These are phyloP conservation scores for Eristalis arbustorum DNA, from an alignment of 2,888 invertebrate species.

Conservation along the genomic window DNA sequence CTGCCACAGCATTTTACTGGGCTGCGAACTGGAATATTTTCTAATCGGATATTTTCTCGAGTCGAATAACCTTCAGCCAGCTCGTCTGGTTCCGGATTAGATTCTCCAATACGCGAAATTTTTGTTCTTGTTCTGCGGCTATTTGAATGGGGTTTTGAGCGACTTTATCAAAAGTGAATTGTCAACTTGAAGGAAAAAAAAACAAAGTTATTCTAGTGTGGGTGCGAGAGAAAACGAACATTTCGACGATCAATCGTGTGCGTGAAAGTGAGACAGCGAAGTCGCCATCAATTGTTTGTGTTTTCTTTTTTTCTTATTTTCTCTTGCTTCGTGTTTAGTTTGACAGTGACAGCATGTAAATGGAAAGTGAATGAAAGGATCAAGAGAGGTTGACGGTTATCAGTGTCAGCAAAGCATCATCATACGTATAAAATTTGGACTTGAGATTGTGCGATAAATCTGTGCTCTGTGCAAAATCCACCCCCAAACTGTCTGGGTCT, in stretches of 20 bases:
- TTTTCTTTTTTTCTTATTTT: constrained; percentile 1
- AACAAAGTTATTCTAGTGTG: neutral
- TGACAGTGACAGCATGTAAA: constrained; percentile 42
- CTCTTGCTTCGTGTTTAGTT: neutral
- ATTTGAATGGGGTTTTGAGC: neutral
- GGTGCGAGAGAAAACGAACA: neutral
- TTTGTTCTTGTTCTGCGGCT: neutral
- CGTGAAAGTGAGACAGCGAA: neutral
- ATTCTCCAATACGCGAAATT: neutral
- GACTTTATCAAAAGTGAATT: neutral
- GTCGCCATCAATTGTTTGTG: constrained; percentile 8
- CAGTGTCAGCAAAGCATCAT: constrained; percentile 18
- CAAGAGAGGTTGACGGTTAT: constrained; percentile 20
- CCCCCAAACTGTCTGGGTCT: neutral
- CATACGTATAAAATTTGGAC: neutral
- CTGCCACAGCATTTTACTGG: neutral
- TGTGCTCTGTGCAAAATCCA: neutral
- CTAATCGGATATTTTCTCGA: neutral
- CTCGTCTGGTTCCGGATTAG: neutral
- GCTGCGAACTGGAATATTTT: constrained; percentile 3
- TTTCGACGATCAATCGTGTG: neutral
- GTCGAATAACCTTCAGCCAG: neutral
- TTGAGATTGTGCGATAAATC: constrained; percentile 5
- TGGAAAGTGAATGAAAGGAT: constrained; percentile 30
- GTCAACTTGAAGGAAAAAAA: neutral